phyloP scores from a whole-genome alignment of 2,113 vertebrate genomes.

The Egretta garzetta region DNA sequence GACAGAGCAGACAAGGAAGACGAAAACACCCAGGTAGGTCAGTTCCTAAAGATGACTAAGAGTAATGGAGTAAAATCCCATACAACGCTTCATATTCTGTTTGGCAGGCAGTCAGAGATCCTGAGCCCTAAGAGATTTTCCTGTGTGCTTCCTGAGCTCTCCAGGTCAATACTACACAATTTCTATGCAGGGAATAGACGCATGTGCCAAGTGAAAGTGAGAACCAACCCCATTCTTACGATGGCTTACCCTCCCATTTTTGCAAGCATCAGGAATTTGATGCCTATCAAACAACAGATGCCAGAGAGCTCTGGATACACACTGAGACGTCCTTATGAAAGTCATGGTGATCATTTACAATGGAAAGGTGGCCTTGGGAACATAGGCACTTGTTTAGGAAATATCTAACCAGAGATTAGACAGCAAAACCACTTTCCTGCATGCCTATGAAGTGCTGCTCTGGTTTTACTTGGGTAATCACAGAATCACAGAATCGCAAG shows the following conservation, averaged over 20 bases:
- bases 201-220: neutral
- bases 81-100: neutral
- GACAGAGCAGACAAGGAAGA: neutral
- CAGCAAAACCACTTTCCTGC: neutral
- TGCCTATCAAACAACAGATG: neutral
- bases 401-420: neutral
- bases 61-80: neutral
- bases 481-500: too few relatives aligned
- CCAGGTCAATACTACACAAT: neutral
- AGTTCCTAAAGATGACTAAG: neutral
- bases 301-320: neutral
- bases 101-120: neutral
- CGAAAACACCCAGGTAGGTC: neutral
- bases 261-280: neutral
- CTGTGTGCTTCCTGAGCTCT: neutral
- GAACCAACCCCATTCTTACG: neutral
- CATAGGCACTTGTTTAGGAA: neutral
- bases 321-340: neutral
- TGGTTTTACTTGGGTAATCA: neutral
- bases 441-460: neutral
- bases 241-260: neutral
- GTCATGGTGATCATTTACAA: neutral
- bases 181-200: neutral
- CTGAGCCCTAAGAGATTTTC: neutral
- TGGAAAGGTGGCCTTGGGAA: neutral